A percentile compares a stretch with the other conserved stretches of the same genome.
Evolutionary conservation across 2,888 invertebrate genomes (phyloP).

Genomic region (Podabrus alpinus): DNA sequence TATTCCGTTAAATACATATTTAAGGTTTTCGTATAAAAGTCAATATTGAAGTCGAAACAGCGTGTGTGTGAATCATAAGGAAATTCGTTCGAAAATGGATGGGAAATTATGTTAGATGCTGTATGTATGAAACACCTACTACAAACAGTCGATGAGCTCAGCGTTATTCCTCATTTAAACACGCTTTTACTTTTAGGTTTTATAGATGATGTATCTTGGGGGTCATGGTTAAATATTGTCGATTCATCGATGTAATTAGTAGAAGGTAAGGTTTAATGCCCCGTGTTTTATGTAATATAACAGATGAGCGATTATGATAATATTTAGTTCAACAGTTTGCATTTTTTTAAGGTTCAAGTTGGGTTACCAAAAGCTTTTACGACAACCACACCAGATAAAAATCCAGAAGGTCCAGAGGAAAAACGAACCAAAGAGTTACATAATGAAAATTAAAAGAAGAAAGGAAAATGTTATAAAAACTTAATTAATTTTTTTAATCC

Average conservation of each 20-base stretch:
- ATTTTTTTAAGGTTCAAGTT: not conserved
- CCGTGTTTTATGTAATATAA: not conserved
- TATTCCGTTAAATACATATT: not conserved
- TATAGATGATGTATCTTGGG: constrained; percentile 1
- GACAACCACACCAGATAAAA: too few relatives aligned
- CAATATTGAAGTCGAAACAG: not conserved
- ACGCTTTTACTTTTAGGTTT: not conserved
- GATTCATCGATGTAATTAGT: constrained; percentile 9
- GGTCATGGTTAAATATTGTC: constrained; percentile 9
- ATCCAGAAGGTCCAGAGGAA: not conserved
- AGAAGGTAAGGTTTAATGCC: not conserved
- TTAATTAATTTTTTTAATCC: not conserved
- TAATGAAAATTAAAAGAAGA: not conserved
- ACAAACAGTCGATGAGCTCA: constrained; percentile 24
- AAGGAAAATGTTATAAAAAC: not conserved
- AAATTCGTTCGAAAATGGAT: not conserved
- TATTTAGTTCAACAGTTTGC: not conserved
- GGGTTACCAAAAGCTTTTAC: too few relatives aligned
- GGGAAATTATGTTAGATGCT: not conserved
- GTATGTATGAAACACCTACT: constrained; percentile 13
- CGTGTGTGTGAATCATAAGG: not conserved
- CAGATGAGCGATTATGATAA: not conserved
- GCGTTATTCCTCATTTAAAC: not conserved
- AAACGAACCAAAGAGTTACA: not conserved
- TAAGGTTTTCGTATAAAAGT: not conserved